Evolutionary conservation across 2,797 vertebrate genomes (phyloP).

Genomic region (Chrysocyon brachyurus): DNA sequence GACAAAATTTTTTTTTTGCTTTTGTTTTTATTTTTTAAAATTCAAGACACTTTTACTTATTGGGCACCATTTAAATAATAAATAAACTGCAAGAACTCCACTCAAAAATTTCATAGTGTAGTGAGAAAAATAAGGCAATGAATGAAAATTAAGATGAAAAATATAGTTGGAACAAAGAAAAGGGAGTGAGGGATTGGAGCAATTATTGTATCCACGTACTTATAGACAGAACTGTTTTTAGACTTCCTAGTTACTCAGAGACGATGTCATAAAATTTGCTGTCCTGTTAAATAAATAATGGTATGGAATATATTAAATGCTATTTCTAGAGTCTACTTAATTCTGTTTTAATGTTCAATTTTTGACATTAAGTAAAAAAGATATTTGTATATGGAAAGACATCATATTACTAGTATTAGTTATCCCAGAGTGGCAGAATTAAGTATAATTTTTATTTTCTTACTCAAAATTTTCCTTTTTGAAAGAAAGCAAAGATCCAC

Average conservation of each 20-base stretch:
- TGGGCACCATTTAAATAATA: background rate
- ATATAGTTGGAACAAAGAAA: background rate
- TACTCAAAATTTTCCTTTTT: background rate
- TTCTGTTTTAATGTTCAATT: background rate
- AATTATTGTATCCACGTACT: background rate
- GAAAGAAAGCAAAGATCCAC: background rate
- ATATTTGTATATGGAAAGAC: background rate
- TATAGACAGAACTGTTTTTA: background rate
- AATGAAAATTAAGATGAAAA: background rate
- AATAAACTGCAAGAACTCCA: background rate
- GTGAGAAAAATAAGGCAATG: background rate
- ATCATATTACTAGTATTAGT: background rate
- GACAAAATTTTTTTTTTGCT: background rate
- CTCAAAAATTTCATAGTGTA: background rate
- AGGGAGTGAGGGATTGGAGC: background rate
- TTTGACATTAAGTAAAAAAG: background rate
- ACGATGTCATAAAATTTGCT: background rate
- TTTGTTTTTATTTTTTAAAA: background rate
- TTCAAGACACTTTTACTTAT: background rate
- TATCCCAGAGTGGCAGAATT: background rate
- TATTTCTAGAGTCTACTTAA: background rate
- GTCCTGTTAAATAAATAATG: background rate
- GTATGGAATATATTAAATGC: background rate
- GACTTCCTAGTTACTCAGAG: background rate
- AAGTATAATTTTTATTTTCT: constrained; percentile 4